These are phyloP conservation scores for Zaprionus gabonicus DNA, from an alignment of 1,140 invertebrate species.

Conservation along the genomic window DNA sequence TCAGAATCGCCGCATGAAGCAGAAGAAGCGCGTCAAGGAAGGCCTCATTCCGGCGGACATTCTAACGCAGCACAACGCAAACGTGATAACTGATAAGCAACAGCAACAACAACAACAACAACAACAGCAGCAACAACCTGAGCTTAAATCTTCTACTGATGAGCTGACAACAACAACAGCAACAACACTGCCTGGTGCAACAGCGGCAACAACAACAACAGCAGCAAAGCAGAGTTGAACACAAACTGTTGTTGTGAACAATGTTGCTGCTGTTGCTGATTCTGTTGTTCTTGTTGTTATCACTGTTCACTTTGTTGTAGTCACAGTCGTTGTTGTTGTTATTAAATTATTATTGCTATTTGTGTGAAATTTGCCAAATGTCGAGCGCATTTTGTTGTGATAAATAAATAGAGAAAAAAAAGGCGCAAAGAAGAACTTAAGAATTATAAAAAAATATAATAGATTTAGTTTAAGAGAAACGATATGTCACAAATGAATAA, in stretches of 20 bases:
- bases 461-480: slow-evolving; percentile 37
- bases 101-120: slow-evolving; percentile 53
- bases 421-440: slow-evolving; percentile 24
- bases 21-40: slow-evolving; percentile 97
- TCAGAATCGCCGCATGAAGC: slow-evolving; percentile 96
- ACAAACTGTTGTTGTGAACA: slow-evolving; percentile 10
- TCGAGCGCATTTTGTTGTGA: slow-evolving; percentile 79
- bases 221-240: slow-evolving; percentile 68
- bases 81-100: slow-evolving; percentile 64
- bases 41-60: slow-evolving; percentile 90
- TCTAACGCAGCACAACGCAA: slow-evolving; percentile 64
- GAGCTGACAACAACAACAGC: slow-evolving; percentile 42
- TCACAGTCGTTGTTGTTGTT: slow-evolving; percentile 14
- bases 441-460: slow-evolving; percentile 20
- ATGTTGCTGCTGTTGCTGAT: slow-evolving; percentile 31
- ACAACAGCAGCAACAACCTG: slow-evolving; percentile 34
- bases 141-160: slow-evolving; percentile 61
- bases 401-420: slow-evolving; percentile 61
- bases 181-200: slow-evolving; percentile 1
- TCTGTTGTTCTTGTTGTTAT: slow-evolving; percentile 4
- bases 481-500: slow-evolving; percentile 42
- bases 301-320: slow-evolving; percentile 8
- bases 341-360: slow-evolving; percentile 43
- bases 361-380: slow-evolving; percentile 63
- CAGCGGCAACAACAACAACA: slow-evolving; percentile 42